Base-by-base conservation (phyloP, 2,113 vertebrate genomes). In the Neotragus pygmaeus region DNA sequence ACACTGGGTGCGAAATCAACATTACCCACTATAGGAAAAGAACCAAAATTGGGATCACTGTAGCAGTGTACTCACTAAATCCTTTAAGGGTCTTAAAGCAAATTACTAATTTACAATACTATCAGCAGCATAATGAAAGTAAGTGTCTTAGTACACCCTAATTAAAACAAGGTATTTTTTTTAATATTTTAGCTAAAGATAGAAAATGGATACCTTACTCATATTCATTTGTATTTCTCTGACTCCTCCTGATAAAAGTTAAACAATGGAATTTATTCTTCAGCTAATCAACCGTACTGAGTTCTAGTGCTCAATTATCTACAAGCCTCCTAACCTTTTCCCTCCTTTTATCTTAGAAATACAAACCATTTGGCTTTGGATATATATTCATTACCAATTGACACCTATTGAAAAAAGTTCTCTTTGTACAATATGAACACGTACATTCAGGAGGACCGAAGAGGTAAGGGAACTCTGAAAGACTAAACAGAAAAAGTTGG, bases 371-470 rank as follows among this genome's bases (percentile, higher is more conserved):
- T 39, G 14, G 23, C 51, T 86, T 8, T 23, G 2, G 45, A 28
- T 83, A 80, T 85, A 60, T n/a, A 58, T 53, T 62, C 25, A 58
- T 45, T 28, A 89, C 43, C 80, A 89, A 45, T 36, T 89, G 92
- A 58, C 1, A 55, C 66, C 25, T 83, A 66, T 7, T 84, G 39
- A 73, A 66, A 89, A 91, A 88, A 15, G n/a, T 78, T 91, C 30
- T 94, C 36, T n/a, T 0, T 55, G 77, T 28, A 57, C 27, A 80
- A 91, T n/a, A 93, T 45, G 30, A 93, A 60, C 27, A 80, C 33
- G 51, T n/a, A 90, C 23, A 80, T 51, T 95, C 47, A 91, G 73
- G 49, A 93, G 17, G 33, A 97, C 90, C n/a, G 39, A 92, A 80
- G 33, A 83, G 8, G 62, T 66, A 66, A 93, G 83, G 14, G n/a